Conservation (phyloP, 2,888 invertebrate genomes). For the Horisme vitalbata region DNA sequence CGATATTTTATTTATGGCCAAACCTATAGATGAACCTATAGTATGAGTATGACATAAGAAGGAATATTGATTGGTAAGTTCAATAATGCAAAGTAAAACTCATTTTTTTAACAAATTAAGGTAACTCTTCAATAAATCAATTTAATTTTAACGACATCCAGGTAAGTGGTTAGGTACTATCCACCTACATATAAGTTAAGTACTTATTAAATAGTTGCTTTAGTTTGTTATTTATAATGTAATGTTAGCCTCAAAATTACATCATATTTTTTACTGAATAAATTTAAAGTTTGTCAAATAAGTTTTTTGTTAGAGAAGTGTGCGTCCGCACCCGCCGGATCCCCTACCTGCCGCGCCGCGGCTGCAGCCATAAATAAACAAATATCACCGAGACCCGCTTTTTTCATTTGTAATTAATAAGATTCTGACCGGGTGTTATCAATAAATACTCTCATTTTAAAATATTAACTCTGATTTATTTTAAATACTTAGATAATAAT, state of each 20-base stretch:
- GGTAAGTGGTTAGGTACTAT: too few relatives aligned
- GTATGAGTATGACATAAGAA: too few relatives aligned
- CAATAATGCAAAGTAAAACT: too few relatives aligned
- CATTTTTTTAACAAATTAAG: too few relatives aligned
- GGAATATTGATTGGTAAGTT: too few relatives aligned
- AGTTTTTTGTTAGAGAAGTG: constrained; percentile 16
- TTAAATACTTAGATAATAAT: constrained; percentile 75
- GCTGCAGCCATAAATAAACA: constrained; percentile 44
- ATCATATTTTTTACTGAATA: constrained; percentile 18
- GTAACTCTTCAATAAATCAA: too few relatives aligned
- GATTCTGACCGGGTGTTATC: constrained; percentile 61
- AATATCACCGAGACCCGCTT: constrained; percentile 39
- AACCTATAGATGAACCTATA: too few relatives aligned
- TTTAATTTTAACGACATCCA: not conserved
- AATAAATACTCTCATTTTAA: constrained; percentile 69
- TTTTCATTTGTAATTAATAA: constrained; percentile 40
- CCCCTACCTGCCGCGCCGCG: constrained; percentile 34
- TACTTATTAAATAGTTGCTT: too few relatives aligned
- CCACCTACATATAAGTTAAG: too few relatives aligned
- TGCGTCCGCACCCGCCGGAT: not conserved
- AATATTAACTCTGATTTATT: constrained; percentile 78
- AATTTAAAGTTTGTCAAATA: constrained; percentile 34
- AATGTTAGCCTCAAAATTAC: constrained; percentile 17
- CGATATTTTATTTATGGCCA: too few relatives aligned
- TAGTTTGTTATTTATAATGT: constrained; percentile 5